These are phyloP conservation scores for Cryptoprocta ferox DNA, from an alignment of 2,797 vertebrate genomes.

Conservation along the genomic window DNA sequence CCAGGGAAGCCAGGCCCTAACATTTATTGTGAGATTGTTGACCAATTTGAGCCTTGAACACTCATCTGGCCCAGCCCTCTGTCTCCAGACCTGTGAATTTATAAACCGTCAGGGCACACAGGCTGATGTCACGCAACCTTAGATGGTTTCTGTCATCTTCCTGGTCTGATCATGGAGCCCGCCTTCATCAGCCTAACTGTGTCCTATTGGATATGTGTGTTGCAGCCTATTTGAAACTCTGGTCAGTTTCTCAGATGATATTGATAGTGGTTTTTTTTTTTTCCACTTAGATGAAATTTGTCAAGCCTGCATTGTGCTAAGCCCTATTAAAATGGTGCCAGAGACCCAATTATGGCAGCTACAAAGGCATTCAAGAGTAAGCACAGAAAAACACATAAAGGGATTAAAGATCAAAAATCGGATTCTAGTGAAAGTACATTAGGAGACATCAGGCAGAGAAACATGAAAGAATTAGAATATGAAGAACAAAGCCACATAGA, in stretches of 20 bases:
- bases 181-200: background rate
- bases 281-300: slow-evolving; percentile 83
- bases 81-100: background rate
- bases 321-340: slow-evolving; percentile 86
- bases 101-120: background rate
- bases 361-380: slow-evolving; percentile 87
- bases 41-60: background rate
- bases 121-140: background rate
- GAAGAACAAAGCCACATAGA: slow-evolving; percentile 80
- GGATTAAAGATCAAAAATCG: slow-evolving; percentile 89
- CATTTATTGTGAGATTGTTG: slow-evolving; percentile 25
- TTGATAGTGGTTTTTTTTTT: slow-evolving; percentile 60
- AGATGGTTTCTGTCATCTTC: slow-evolving; percentile 3
- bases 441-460: slow-evolving; percentile 82
- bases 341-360: slow-evolving; percentile 88
- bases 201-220: slow-evolving; percentile 17
- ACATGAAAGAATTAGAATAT: slow-evolving; percentile 82
- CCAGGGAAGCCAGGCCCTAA: slow-evolving; percentile 55
- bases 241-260: slow-evolving; percentile 67
- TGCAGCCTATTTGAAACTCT: slow-evolving; percentile 41
- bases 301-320: slow-evolving; percentile 82
- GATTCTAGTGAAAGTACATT: slow-evolving; percentile 84
- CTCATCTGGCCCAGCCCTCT: slow-evolving; percentile 24
- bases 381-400: slow-evolving; percentile 86
- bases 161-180: background rate